Conservation (phyloP, 2,797 vertebrate genomes). For the Cossypha caffra region DNA sequence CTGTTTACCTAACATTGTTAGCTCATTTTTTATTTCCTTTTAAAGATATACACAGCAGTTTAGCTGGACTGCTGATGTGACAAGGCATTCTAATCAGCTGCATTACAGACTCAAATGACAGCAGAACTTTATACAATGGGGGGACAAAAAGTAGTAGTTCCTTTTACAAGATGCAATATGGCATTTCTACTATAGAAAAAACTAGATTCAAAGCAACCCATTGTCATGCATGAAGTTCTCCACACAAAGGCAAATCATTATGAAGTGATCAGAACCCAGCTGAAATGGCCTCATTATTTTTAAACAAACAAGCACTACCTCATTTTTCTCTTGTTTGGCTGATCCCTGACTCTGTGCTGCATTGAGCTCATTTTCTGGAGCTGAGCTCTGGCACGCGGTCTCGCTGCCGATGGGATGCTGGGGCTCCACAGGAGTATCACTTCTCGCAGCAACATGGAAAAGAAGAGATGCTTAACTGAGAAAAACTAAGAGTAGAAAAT, state of each 20-base stretch:
- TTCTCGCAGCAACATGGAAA: constrained; percentile 74
- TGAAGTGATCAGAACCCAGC: neutral
- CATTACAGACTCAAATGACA: neutral
- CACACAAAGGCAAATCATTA: constrained; percentile 28
- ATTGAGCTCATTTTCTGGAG: constrained; percentile 83
- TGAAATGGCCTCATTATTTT: constrained; percentile 25
- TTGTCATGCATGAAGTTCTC: neutral
- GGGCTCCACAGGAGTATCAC: constrained; percentile 92
- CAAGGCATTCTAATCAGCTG: neutral
- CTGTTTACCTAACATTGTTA: neutral
- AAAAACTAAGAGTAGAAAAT: neutral
- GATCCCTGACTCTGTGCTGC: constrained; percentile 79
- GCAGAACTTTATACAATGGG: neutral
- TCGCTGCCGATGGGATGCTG: constrained; percentile 80
- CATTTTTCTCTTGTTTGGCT: constrained; percentile 86
- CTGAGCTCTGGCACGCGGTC: constrained; percentile 76
- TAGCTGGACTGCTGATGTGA: neutral
- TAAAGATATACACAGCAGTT: neutral
- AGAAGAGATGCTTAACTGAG: neutral
- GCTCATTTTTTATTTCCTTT: neutral
- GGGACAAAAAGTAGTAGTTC: neutral
- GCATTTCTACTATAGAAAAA: neutral
- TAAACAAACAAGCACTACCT: constrained; percentile 79
- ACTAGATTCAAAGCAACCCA: neutral
- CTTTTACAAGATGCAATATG: neutral